Evolutionary conservation across 1,140 invertebrate genomes (phyloP).

Genomic region (Glomeris maerens): DNA sequence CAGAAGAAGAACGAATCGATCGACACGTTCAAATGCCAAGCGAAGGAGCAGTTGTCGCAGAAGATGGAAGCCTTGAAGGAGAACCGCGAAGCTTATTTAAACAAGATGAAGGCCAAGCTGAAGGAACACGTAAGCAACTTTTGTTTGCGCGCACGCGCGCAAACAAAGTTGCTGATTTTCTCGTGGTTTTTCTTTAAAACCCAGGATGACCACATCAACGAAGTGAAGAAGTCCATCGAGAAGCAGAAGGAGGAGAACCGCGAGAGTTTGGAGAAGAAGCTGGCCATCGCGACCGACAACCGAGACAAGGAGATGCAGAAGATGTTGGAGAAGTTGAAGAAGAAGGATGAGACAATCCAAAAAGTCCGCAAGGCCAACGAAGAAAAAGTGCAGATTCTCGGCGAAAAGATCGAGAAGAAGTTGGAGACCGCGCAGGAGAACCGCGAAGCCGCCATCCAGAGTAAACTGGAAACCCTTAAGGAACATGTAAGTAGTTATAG

Average conservation of each 20-base stretch:
- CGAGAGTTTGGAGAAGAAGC: constrained; percentile 65
- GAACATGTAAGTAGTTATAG: constrained; percentile 52
- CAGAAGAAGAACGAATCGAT: constrained; percentile 76
- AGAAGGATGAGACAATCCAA: constrained; percentile 45
- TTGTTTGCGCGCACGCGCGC: neutral
- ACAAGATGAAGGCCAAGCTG: constrained; percentile 66
- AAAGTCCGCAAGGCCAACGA: constrained; percentile 50
- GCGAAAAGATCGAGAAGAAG: constrained; percentile 54
- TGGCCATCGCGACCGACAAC: constrained; percentile 63
- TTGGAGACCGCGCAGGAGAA: constrained; percentile 57
- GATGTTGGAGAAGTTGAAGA: constrained; percentile 71
- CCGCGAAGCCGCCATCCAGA: constrained; percentile 60
- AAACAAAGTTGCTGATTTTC: constrained; percentile 1
- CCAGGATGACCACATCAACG: constrained; percentile 46
- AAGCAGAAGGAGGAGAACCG: constrained; percentile 68
- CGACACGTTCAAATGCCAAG: constrained; percentile 61
- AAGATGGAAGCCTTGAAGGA: constrained; percentile 78
- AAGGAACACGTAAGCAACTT: constrained; percentile 50
- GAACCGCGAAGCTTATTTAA: constrained; percentile 75
- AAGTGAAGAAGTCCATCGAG: constrained; percentile 60
- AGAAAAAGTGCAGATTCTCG: constrained; percentile 37
- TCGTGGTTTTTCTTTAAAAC: constrained; percentile 6
- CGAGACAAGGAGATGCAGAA: constrained; percentile 73
- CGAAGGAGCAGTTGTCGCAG: constrained; percentile 68
- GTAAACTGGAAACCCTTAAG: constrained; percentile 59